phyloP scores from a whole-genome alignment of 2,113 vertebrate genomes.

The Pavo muticus region DNA sequence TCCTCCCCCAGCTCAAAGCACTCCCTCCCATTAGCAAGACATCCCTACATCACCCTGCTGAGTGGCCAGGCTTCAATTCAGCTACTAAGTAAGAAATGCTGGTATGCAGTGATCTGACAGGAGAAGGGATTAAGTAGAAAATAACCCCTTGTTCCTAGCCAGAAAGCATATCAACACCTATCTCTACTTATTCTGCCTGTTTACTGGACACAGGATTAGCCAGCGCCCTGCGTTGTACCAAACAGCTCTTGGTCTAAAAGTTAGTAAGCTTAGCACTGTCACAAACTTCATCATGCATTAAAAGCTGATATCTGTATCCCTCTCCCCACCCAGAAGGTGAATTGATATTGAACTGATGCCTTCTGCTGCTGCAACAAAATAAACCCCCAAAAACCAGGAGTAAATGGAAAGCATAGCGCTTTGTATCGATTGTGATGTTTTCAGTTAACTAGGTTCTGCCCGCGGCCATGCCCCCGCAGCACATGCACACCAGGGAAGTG shows the following conservation, averaged over 20 bases:
- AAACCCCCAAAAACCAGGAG: constrained; percentile 61
- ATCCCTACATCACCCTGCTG: neutral
- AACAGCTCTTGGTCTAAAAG: neutral
- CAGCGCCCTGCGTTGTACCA: neutral
- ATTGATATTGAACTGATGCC: constrained; percentile 67
- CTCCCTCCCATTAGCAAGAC: rapidly evolving
- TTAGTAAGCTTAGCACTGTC: constrained; percentile 14
- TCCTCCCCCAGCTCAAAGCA: neutral
- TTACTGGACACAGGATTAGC: neutral
- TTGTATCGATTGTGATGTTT: constrained; percentile 74
- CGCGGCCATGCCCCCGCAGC: neutral
- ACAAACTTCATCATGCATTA: constrained; percentile 37
- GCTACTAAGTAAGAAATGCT: neutral
- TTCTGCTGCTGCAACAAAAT: constrained; percentile 70
- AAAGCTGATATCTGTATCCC: constrained; percentile 33
- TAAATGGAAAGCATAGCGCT: constrained; percentile 73
- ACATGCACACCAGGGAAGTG: neutral
- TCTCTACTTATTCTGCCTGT: neutral
- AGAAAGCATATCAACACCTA: neutral
- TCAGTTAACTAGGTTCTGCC: constrained; percentile 64
- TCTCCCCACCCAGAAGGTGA: constrained; percentile 63
- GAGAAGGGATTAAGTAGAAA: neutral
- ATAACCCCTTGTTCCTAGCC: neutral
- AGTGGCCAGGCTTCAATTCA: neutral
- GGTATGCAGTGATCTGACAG: neutral